Evolutionary conservation across 2,797 vertebrate species (phyloP), one percentile per base, ranked within the genome.

Genomic region (Onychomys leucogaster): DNA sequence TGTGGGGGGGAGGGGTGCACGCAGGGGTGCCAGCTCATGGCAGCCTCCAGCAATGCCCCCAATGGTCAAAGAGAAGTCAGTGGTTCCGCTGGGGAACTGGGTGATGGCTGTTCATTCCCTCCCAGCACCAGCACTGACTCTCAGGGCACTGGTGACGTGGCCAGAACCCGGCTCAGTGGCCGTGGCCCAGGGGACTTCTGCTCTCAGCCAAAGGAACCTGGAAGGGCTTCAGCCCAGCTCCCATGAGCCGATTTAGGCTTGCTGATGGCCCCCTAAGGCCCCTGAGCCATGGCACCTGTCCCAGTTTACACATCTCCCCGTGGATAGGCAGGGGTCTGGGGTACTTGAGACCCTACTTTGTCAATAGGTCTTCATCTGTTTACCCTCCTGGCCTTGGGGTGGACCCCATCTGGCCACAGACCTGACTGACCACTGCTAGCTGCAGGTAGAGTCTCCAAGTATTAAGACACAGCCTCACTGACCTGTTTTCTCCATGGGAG

Each of bases 201-300:
- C 4, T 55, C 61, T 0, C 14, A 0, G 12, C 19, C 46, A 14
- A 2, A 17, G 14, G 11, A 17, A 29, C 10, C 6, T 2, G 3
- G 2, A 5, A 59, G 52, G 63, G 4, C 59, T 63, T 1, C 73
- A 21, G 77, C 41, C n/a, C 41, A 4, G 76, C 59, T 4, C 16
- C 71, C 67, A 0, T 0, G 2, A 5, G 0, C 1, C 34, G 34
- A 46, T 71, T 57, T 46, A 27, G 0, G 4, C 6, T 10, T 16
- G 6, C 83, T n/a, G 59, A 11, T 2, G 2, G 71, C 43, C 55
- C 52, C 16, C 49, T n/a, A 10, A 10, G 77, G 43, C 37, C 37
- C 25, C 43, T 16, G 3, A 7, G 0, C 37, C 8, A 49, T 37
- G 0, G 9, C 19, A 7, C 41, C 14, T 49, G 41, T 37, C n/a